These are phyloP conservation scores for Megaceryle alcyon DNA, from an alignment of 2,797 vertebrate genomes.

Conservation along the genomic window DNA sequence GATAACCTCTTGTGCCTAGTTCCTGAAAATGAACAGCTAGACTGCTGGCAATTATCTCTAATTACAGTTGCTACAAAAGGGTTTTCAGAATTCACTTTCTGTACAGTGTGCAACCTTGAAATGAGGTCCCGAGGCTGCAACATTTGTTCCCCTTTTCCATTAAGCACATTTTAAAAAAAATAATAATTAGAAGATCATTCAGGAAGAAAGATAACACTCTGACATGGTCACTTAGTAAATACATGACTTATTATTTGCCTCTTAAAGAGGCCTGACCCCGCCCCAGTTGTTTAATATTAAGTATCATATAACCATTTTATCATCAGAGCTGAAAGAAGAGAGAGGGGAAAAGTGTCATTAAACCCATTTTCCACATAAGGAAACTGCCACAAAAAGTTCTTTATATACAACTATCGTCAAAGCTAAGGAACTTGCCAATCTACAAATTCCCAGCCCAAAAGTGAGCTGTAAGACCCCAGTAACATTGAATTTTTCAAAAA, in stretches of 20 bases:
- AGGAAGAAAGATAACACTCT: background rate
- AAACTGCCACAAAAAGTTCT: background rate
- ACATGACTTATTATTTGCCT: background rate
- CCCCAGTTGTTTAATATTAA: background rate
- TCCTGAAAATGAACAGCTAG: constrained; percentile 34
- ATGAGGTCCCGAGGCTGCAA: constrained; percentile 18
- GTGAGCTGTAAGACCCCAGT: background rate
- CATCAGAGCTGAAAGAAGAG: background rate
- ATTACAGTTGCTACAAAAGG: constrained; percentile 31
- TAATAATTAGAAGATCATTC: constrained; percentile 15
- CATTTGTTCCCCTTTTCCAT: background rate
- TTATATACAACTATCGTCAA: background rate
- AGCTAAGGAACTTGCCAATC: background rate
- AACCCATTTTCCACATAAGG: background rate
- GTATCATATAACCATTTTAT: background rate
- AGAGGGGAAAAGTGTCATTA: background rate
- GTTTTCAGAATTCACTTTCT: constrained; percentile 10
- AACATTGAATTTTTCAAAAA: background rate
- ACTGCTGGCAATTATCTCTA: constrained; percentile 53
- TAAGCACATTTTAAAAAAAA: background rate
- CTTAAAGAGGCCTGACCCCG: background rate
- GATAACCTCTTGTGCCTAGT: background rate
- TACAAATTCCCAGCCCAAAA: background rate
- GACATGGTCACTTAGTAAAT: constrained; percentile 9
- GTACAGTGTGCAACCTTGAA: background rate